These are phyloP conservation scores for Notocelia uddmanniana DNA, from an alignment of 2,888 invertebrate species.

Conservation along the genomic window DNA sequence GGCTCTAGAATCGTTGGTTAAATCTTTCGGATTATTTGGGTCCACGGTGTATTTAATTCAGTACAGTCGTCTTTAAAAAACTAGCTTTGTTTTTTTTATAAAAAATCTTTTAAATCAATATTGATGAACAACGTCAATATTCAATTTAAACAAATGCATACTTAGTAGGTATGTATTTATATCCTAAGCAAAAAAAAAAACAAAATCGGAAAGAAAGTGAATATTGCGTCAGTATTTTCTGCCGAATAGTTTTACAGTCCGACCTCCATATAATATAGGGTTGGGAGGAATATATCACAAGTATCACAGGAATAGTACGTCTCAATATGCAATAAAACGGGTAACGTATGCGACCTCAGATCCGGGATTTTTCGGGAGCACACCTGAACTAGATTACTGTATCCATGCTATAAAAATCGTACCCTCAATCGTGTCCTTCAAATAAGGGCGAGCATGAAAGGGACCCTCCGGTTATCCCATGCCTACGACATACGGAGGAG, in stretches of 20 bases:
- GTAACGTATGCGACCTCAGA: conserved; percentile 78
- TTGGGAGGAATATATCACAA: conserved; percentile 70
- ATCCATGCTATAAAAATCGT: conserved; percentile 77
- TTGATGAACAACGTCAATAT: no score
- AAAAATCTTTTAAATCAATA: no score
- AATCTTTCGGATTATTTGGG: no score
- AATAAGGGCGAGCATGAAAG: conserved; percentile 74
- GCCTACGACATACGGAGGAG: conserved; percentile 68
- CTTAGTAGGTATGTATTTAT: no score
- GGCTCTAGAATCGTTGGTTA: no score
- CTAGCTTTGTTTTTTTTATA: no score
- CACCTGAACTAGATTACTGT: conserved; percentile 84
- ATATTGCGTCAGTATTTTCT: conserved; percentile 55
- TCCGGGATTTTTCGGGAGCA: conserved; percentile 76
- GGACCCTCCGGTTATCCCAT: conserved; percentile 67
- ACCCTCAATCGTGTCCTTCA: conserved; percentile 71
- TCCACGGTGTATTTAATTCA: no score
- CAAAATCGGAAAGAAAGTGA: conserved; percentile 9
- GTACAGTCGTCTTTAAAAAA: no score
- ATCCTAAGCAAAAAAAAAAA: not conserved
- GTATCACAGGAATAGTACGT: conserved; percentile 78
- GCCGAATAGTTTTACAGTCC: conserved; percentile 68
- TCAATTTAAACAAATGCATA: no score
- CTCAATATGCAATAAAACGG: conserved; percentile 84
- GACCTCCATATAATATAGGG: conserved; percentile 66